Conservation (phyloP, 2,888 invertebrate species). For the Microplitis deprimator region DNA sequence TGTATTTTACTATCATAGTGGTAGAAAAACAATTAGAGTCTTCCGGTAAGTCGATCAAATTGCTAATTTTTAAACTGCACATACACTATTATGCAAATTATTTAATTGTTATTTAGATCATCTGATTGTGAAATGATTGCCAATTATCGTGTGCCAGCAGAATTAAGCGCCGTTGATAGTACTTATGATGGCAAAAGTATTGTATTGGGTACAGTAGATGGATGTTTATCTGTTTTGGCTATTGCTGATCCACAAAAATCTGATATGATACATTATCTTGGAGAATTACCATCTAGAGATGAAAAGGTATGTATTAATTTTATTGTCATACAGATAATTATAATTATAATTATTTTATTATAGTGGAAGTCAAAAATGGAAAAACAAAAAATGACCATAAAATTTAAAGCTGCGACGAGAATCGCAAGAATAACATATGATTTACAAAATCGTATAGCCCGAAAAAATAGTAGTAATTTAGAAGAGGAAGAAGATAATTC, state of each 20-base stretch:
- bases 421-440: slow-evolving; percentile 73
- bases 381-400: slow-evolving; percentile 77
- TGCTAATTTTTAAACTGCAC: not conserved
- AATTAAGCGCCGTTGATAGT: slow-evolving; percentile 89
- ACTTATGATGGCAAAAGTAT: slow-evolving; percentile 87
- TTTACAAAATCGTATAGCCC: slow-evolving; percentile 42
- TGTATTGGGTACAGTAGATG: slow-evolving; percentile 93
- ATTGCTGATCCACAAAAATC: slow-evolving; percentile 81
- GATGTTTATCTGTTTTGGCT: slow-evolving; percentile 92
- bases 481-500: not conserved
- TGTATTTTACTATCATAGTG: slow-evolving; percentile 97
- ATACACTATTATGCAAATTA: not conserved
- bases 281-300: slow-evolving; percentile 81
- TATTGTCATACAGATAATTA: not conserved
- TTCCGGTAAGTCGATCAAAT: slow-evolving; percentile 77
- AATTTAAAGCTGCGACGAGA: slow-evolving; percentile 80
- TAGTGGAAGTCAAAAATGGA: slow-evolving; percentile 81
- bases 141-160: slow-evolving; percentile 92
- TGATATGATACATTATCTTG: slow-evolving; percentile 78
- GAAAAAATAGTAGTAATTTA: not conserved
- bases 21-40: slow-evolving; percentile 92
- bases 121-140: slow-evolving; percentile 92
- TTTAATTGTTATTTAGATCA: slow-evolving; percentile 75
- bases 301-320: slow-evolving; percentile 70
- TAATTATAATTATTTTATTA: slow-evolving; percentile 56